Evolutionary conservation across 1,140 invertebrate species (phyloP).

Genomic region (Heliothis subflexa): DNA sequence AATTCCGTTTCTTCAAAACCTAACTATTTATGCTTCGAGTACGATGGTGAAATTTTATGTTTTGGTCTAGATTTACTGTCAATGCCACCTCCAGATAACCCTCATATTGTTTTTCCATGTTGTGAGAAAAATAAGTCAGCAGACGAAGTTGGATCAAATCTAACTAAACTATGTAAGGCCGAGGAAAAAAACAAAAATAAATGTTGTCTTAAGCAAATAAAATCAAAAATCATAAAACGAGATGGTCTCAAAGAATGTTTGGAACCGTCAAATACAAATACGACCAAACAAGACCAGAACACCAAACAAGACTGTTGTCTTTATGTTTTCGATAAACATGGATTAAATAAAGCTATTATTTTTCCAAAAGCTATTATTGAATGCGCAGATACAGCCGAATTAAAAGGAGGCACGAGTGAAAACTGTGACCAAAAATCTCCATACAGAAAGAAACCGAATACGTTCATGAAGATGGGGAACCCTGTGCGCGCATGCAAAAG

Average conservation of each 20-base stretch:
- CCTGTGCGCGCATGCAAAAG: conserved; percentile 82
- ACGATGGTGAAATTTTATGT: not conserved
- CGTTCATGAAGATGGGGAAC: conserved; percentile 25
- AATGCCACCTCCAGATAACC: not conserved
- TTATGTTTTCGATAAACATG: conserved; percentile 1
- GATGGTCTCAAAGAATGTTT: not conserved
- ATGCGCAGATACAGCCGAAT: not conserved
- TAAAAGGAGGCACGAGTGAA: not conserved
- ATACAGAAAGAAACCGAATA: not conserved
- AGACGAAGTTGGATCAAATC: not conserved
- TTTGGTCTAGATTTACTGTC: not conserved
- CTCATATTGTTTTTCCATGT: conserved; percentile 1
- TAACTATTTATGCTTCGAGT: not conserved
- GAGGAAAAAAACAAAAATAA: not conserved
- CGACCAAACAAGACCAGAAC: not conserved
- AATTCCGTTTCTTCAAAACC: not conserved
- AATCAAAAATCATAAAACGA: not conserved
- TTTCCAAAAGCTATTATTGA: conserved; percentile 1
- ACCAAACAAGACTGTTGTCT: not conserved
- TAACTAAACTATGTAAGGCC: not conserved
- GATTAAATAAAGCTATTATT: not conserved
- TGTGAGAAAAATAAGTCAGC: not conserved
- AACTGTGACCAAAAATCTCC: not conserved
- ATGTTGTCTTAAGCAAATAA: not conserved
- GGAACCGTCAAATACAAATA: not conserved